Base-by-base conservation (phyloP, 2,113 vertebrate species). In the Trachemys scripta region DNA sequence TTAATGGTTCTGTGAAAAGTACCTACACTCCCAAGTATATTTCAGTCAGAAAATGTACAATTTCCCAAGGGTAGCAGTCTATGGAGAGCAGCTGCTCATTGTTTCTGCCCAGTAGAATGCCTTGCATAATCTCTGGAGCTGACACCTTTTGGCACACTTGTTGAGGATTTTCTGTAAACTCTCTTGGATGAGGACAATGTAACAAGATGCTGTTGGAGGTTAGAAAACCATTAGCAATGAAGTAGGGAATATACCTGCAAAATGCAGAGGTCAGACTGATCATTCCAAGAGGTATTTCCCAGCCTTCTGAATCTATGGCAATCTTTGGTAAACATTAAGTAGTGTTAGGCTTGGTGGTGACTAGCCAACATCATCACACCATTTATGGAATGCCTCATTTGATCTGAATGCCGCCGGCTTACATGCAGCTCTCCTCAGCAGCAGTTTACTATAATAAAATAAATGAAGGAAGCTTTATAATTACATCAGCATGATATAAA, bases 401-500 rank as follows among this genome's bases (percentile, higher is more conserved):
- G 10, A 45, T 82, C 80, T 82, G 27, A 85, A 45, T 47, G 69
- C 57, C 9, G 8, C 20, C 69, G 29, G 53, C n/a, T 12, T 49
- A 31, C 27, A 87, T 65, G 45, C 5, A 87, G 72, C 24, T 54
- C 78, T 14, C 62, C 38, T 86, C 82, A 76, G 59, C 94, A 92
- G 50, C 47, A 90, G 17, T 84, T 79, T 78, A 65, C 53, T 82
- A 78, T 54, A 42, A 53, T 9, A 51, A 90, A 90, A 81, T 25
- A 91, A 93, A 92, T 16, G 29, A 56, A 84, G 85, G 80, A 47
- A 13, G 2, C 24, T 59, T 93, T 87, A 17, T 84, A 92, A 90
- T 92, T 93, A 51, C 20, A 95, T 88, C 29, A 84, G 31, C 25
- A 90, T 88, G 80, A 86, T 69, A 92, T 38, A 94, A 96, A 94